Base-by-base conservation (phyloP, 1,140 invertebrate species). In the Holcopasites calliopsidis region DNA sequence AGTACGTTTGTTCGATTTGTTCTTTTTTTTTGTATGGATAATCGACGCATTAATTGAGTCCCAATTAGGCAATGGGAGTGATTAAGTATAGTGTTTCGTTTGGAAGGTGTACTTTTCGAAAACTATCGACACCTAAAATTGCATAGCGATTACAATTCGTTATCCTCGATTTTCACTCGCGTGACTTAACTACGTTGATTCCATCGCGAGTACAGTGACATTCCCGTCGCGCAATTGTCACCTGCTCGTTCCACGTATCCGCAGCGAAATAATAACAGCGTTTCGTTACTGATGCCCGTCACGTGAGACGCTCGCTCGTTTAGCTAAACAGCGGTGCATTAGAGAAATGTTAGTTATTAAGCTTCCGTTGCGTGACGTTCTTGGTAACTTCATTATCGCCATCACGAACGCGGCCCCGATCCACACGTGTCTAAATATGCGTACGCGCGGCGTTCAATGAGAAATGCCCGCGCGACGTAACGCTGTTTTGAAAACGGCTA, bases 321-420 rank as follows among this genome's bases (percentile, higher is more conserved):
- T 54, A 60, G 60, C 42, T 65, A 66, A 55, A 40, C 60, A 60
- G 26, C n/a, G 42, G 70, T 78, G n/a, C n/a, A 74, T 60, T 82
- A 78, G 74, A 82, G 78, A 82, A 78, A 82, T 78, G 52, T 74
- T 70, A 42, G 58, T 83, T 74, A 82, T 78, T 83, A 82, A 74
- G 69, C 6, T 40, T 61, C 42, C 64, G n/a, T 68, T 77, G 62
- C 79, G 69, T 78, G 80, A 78, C 31, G 74, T 60, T 26, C 35
- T 18, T 16, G 58, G 58, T 65, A 81, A 82, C 70, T 65, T 82
- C 80, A 71, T 83, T 83, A 83, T 71, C 80, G 47, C 58, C 64
- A 58, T 81, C 80, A 77, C 60, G 69, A 71, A 42, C 64, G 31
- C 61, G 52, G 70, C 16, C 13, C 42, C 54, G n/a, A 21, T 3